These are phyloP conservation scores for Drosophila kurseongensis DNA, from an alignment of 1,140 invertebrate species.

Conservation along the genomic window DNA sequence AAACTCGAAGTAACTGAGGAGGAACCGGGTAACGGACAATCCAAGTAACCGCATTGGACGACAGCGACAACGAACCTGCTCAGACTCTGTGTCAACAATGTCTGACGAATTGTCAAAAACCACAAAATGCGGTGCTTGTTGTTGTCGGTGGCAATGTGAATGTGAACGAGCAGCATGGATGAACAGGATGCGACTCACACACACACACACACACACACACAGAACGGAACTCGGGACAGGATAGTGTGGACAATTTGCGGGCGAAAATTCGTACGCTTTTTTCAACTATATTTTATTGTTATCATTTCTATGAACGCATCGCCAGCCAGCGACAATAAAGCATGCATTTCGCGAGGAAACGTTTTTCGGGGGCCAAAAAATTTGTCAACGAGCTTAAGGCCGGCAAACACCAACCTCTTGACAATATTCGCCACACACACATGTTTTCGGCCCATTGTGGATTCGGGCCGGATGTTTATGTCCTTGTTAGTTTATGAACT, in stretches of 20 bases:
- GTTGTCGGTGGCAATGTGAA: conserved; percentile 42
- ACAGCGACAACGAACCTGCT: conserved; percentile 42
- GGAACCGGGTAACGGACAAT: conserved; percentile 33
- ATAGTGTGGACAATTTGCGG: conserved; percentile 67
- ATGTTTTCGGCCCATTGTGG: conserved; percentile 15
- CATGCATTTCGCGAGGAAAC: conserved; percentile 30
- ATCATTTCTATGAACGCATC: conserved; percentile 58
- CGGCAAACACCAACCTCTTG: conserved; percentile 20
- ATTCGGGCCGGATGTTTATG: conserved; percentile 6
- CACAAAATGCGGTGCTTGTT: conserved; percentile 50
- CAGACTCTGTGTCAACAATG: conserved; percentile 66
- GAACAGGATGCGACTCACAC: conserved; percentile 14
- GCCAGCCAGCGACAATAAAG: conserved; percentile 15
- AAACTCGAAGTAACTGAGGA: conserved; percentile 19
- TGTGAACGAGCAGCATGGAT: conserved; percentile 27
- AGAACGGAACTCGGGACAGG: conserved; percentile 28
- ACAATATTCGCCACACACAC: conserved; percentile 10
- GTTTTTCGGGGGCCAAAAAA: conserved; percentile 8
- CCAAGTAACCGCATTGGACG: conserved; percentile 42
- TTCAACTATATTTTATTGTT: conserved; percentile 64
- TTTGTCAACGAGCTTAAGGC: conserved; percentile 50
- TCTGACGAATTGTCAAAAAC: conserved; percentile 76
- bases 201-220: conserved; percentile 3
- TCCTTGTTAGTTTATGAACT: conserved; percentile 2
- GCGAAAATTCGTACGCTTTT: conserved; percentile 49